Conservation (phyloP, 2,888 invertebrate genomes). For the Balanococcus diminutus region DNA sequence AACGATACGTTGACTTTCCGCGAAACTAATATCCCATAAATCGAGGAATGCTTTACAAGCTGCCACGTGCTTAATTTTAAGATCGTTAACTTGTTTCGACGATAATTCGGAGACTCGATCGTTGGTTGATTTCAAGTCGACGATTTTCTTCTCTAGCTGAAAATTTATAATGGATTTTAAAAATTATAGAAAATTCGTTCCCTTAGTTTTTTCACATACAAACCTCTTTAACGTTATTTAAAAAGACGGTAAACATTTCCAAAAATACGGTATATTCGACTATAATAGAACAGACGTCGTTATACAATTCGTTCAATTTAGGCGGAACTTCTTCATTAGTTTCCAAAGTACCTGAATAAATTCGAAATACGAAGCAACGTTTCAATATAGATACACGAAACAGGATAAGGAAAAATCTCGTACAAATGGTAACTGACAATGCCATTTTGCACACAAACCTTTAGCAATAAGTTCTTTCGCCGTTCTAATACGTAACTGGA, state of each 20-base stretch:
- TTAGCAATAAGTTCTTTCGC: slow-evolving; percentile 70
- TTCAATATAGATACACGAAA: neutral
- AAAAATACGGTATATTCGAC: slow-evolving; percentile 75
- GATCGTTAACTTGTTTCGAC: slow-evolving; percentile 41
- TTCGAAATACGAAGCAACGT: neutral
- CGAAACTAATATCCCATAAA: slow-evolving; percentile 62
- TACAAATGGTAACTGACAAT: neutral
- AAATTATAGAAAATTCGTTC: neutral
- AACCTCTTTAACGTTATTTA: slow-evolving; percentile 70
- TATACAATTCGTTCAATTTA: slow-evolving; percentile 71
- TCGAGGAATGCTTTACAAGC: slow-evolving; percentile 48
- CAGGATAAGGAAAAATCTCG: slow-evolving; percentile 7
- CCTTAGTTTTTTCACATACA: neutral
- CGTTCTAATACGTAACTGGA: slow-evolving; percentile 71
- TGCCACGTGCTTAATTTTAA: slow-evolving; percentile 44
- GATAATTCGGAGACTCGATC: slow-evolving; percentile 19
- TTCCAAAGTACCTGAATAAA: slow-evolving; percentile 59
- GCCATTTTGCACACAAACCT: slow-evolving; percentile 62
- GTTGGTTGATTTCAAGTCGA: slow-evolving; percentile 19
- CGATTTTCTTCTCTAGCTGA: slow-evolving; percentile 68
- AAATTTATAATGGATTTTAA: slow-evolving; percentile 47
- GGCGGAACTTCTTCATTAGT: slow-evolving; percentile 69
- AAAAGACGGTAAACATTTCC: slow-evolving; percentile 74
- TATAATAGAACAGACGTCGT: slow-evolving; percentile 70
- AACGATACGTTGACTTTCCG: slow-evolving; percentile 73